A percentile compares a stretch with the other conserved stretches of the same genome.
Evolutionary conservation across 2,797 vertebrate species (phyloP).

Genomic region (Leptodactylus fallax): DNA sequence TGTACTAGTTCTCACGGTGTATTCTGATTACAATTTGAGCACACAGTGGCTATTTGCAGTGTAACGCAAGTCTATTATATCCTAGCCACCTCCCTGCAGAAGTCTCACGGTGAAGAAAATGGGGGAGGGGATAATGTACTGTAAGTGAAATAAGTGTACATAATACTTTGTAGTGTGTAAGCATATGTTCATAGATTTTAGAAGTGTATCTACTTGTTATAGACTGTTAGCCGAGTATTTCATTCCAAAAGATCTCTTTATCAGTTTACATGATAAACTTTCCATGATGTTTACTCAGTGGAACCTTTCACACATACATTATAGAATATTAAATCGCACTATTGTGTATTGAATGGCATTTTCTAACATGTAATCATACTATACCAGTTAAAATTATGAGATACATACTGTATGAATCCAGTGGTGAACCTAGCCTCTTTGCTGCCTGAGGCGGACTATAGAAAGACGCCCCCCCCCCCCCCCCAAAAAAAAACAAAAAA

Average conservation of each 20-base stretch:
- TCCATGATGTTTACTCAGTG: background rate
- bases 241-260: background rate
- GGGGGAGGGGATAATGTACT: background rate
- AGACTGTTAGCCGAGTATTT: background rate
- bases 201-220: background rate
- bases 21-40: conserved; percentile 19
- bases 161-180: conserved; percentile 6
- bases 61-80: conserved; percentile 44
- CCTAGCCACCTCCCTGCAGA: conserved; percentile 14
- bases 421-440: no score
- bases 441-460: no score
- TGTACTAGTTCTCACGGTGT: conserved; percentile 37
- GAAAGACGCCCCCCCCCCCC: no score
- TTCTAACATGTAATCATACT: no score
- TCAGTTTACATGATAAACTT: background rate
- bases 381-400: no score
- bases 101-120: conserved; percentile 24
- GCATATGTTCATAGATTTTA: conserved; percentile 3
- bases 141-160: conserved; percentile 1
- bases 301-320: conserved; percentile 5
- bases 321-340: background rate
- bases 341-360: no score
- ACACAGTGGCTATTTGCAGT: conserved; percentile 48
- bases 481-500: no score
- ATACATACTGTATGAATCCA: no score